Base-by-base conservation (phyloP, 2,113 vertebrate genomes). In the Struthidea cinerea region DNA sequence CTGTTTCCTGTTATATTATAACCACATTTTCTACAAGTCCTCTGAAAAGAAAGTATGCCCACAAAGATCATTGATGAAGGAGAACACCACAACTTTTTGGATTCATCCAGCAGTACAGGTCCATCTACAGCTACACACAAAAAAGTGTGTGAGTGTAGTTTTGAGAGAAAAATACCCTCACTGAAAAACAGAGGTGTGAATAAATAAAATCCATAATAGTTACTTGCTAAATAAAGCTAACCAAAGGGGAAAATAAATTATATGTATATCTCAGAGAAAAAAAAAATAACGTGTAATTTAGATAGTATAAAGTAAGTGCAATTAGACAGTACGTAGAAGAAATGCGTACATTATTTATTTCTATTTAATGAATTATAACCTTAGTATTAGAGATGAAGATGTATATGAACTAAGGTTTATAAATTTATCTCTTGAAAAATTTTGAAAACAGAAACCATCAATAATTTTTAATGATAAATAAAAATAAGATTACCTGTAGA, bases 1-100 rank as follows among this genome's bases (percentile, higher is more conserved):
- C 77, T 53, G 37, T 70, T 96, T 90, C 68, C 35, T 84, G 10
- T 82, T 90, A 90, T 80, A 86, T 90, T 74, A 84, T 59, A 81
- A 24, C 35, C 59, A 81, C 21, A 63, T 81, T 77, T 92, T 63
- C 68, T 81, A 65, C 22, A 88, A 67, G 59, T 78, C 80, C 30
- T 75, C 59, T 91, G 85, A 87, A 89, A 95, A 84, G 60, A 84
- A 84, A 59, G 13, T n/a, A 84, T 81, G 52, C 12, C 47, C 35
- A 53, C n/a, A 50, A 70, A 84, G 63, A 76, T 35, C 0, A 0
- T 12, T 1, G 0, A 26, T 60, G 41, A 90, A 92, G 22, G 52
- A 89, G 59, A 91, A 41, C 19, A 85, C 20, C 89, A 85, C 39
- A 92, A 50, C 44, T 56, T 86, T 42, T 70, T 64, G 13, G 3